phyloP scores from a whole-genome alignment of 2,113 vertebrate species.

The Sturnira hondurensis region DNA sequence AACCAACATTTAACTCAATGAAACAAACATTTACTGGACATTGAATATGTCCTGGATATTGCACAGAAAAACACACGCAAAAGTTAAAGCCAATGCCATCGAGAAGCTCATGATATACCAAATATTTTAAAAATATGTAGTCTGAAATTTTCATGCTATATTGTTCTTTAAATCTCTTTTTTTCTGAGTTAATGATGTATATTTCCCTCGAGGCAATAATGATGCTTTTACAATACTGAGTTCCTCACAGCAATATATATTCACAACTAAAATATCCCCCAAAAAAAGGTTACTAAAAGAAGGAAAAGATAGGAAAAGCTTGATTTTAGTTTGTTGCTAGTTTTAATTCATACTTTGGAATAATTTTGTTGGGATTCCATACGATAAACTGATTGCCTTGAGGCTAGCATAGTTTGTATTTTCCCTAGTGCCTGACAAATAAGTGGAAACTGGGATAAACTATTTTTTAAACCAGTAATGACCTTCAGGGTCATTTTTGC shows the following conservation, averaged over 20 bases:
- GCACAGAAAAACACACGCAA: background rate
- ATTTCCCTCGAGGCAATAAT: conserved; percentile 15
- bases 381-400: conserved; percentile 22
- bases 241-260: background rate
- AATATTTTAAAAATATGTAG: conserved; percentile 9
- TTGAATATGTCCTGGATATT: background rate
- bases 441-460: conserved; percentile 29
- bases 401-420: conserved; percentile 27
- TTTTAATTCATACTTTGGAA: conserved; percentile 25
- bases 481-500: conserved; percentile 36
- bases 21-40: conserved; percentile 15
- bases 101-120: background rate
- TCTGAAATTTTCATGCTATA: background rate
- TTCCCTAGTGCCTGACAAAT: conserved; percentile 32
- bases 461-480: background rate
- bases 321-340: background rate
- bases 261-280: background rate
- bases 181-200: background rate
- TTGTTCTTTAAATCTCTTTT: conserved; percentile 18
- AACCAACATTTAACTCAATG: background rate
- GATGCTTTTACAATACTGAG: background rate
- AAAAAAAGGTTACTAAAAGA: background rate
- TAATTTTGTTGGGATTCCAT: background rate
- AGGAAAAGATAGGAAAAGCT: background rate
- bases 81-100: background rate